These are phyloP conservation scores for Morpho helenor DNA, from an alignment of 2,888 invertebrate genomes.

Conservation along the genomic window DNA sequence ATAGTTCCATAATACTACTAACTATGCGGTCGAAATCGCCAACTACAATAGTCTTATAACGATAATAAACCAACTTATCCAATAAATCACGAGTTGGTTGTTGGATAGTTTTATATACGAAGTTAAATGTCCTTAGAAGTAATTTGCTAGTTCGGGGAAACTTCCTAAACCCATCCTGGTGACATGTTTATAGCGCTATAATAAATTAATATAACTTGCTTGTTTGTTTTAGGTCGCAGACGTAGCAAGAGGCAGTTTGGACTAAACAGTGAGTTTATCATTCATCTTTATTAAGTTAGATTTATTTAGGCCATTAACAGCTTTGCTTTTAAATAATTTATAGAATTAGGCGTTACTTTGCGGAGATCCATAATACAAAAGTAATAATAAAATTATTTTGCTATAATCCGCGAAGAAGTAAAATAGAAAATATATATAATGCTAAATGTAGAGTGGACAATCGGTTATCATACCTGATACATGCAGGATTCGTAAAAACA, in stretches of 20 bases:
- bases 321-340: background rate
- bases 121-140: slow-evolving; percentile 20
- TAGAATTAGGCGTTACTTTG: too few relatives aligned
- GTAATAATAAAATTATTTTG: too few relatives aligned
- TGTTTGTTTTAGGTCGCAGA: slow-evolving; percentile 36
- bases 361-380: too few relatives aligned
- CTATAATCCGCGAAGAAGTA: too few relatives aligned
- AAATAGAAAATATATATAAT: too few relatives aligned
- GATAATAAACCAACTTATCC: slow-evolving; percentile 2
- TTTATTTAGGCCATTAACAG: background rate
- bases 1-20: background rate
- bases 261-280: slow-evolving; percentile 34
- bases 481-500: too few relatives aligned
- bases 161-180: slow-evolving; percentile 19
- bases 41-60: background rate
- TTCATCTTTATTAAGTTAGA: slow-evolving; percentile 11
- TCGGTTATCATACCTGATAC: too few relatives aligned
- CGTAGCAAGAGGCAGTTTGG: slow-evolving; percentile 27
- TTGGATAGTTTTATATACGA: slow-evolving; percentile 16
- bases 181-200: slow-evolving; percentile 26
- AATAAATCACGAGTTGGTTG: slow-evolving; percentile 13
- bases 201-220: slow-evolving; percentile 17
- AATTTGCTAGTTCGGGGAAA: slow-evolving; percentile 24
- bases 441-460: too few relatives aligned
- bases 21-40: background rate